phyloP scores from a whole-genome alignment of 53 echinoderm and acorn worm species.

The Zoroaster sp. region DNA sequence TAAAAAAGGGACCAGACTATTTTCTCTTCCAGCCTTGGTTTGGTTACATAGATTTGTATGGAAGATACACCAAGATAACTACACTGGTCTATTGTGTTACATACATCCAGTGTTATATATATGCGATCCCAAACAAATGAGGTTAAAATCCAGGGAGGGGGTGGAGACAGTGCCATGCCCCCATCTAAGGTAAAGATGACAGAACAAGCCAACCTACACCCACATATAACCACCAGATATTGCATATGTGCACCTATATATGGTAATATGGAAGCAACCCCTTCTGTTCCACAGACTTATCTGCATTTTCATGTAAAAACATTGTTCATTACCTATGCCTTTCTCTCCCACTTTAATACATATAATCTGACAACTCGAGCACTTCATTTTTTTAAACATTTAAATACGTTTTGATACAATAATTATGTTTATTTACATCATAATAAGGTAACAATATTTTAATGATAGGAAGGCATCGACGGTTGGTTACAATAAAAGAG shows the following conservation, averaged over 20 bases:
- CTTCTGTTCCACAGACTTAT: too few relatives aligned
- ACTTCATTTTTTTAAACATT: slow-evolving; percentile 48
- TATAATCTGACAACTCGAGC: slow-evolving; percentile 10
- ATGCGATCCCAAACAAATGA: too few relatives aligned
- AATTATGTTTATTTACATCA: slow-evolving; percentile 30
- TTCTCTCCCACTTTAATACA: not conserved
- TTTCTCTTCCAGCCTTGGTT: not conserved
- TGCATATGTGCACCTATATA: too few relatives aligned
- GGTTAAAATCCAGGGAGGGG: too few relatives aligned
- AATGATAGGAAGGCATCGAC: slow-evolving; percentile 51
- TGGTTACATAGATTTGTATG: not conserved
- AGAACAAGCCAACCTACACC: too few relatives aligned
- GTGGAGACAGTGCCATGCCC: too few relatives aligned
- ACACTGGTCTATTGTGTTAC: too few relatives aligned
- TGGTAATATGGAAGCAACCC: too few relatives aligned
- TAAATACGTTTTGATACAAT: slow-evolving; percentile 53
- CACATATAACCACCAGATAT: too few relatives aligned
- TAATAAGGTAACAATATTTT: not conserved
- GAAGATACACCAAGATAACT: not conserved
- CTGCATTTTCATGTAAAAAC: not conserved
- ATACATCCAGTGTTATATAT: too few relatives aligned
- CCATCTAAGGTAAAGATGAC: too few relatives aligned
- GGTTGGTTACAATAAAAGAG: slow-evolving; percentile 29
- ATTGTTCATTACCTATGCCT: not conserved
- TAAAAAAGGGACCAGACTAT: not conserved